A percentile compares a stretch with the other conserved stretches of the same genome.
phyloP scores from a whole-genome alignment of 2,888 invertebrate species.

The Macaria liturata region DNA sequence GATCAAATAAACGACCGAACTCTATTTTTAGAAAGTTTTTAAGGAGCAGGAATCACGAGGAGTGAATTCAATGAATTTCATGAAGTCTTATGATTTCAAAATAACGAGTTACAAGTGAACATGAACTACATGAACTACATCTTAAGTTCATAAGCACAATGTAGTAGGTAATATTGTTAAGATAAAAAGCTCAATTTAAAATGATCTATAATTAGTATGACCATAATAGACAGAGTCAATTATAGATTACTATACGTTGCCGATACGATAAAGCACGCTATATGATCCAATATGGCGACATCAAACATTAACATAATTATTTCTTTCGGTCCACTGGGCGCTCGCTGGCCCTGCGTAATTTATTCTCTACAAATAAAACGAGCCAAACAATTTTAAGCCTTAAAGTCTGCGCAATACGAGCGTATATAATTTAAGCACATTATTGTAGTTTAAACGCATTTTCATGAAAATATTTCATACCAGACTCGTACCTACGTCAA shows the following conservation, averaged over 20 bases:
- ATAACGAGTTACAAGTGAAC: no score
- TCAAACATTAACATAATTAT: conserved; percentile 41
- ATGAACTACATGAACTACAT: no score
- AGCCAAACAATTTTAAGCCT: conserved; percentile 16
- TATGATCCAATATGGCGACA: conserved; percentile 31
- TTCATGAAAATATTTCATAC: conserved; percentile 34
- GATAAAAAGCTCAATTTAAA: no score
- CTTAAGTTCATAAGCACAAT: no score
- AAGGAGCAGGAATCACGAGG: no score
- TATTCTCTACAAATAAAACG: conserved; percentile 31
- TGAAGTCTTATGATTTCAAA: no score
- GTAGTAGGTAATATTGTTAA: no score
- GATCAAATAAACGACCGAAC: no score
- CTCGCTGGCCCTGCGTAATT: conserved; percentile 33
- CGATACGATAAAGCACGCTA: neutral
- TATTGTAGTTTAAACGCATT: conserved; percentile 34
- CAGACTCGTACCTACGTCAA: conserved; percentile 21
- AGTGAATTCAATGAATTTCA: no score
- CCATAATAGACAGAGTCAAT: neutral
- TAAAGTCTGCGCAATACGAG: conserved; percentile 11
- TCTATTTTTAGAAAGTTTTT: no score
- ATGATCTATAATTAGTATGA: neutral
- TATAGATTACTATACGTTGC: no score
- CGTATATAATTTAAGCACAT: conserved; percentile 26
- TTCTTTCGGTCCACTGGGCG: conserved; percentile 38